Percentiles rank a stretch among this genome's conserved stretches.
Conservation (phyloP, 2,888 invertebrate species). For the Operophtera brumata region DNA sequence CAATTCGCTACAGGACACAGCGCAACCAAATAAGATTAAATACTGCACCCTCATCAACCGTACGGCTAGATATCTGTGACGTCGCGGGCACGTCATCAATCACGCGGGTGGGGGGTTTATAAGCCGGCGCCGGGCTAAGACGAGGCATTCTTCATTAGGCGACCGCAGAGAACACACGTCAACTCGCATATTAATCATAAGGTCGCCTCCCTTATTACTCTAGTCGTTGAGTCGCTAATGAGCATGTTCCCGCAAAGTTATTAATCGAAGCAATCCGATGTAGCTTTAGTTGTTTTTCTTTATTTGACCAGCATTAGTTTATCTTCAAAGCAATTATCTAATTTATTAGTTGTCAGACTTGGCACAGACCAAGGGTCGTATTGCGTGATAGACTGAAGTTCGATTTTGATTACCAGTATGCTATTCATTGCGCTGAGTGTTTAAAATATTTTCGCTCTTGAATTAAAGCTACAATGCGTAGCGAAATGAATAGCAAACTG, state of each 20-base stretch:
- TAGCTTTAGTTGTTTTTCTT: neutral
- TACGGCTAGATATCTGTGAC: constrained; percentile 50
- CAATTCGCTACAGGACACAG: constrained; percentile 26
- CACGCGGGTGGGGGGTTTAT: constrained; percentile 54
- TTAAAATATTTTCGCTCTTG: too few relatives aligned
- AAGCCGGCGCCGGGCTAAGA: constrained; percentile 46
- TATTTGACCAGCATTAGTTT: neutral
- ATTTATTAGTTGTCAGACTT: constrained; percentile 1
- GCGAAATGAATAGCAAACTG: too few relatives aligned
- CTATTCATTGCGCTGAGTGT: too few relatives aligned
- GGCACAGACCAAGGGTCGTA: too few relatives aligned
- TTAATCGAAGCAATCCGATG: constrained; percentile 35
- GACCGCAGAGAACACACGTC: constrained; percentile 52
- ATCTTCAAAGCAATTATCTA: neutral
- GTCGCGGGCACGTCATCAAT: constrained; percentile 67
- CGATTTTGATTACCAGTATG: too few relatives aligned
- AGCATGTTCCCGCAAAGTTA: constrained; percentile 32
- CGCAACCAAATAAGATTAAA: constrained; percentile 56
- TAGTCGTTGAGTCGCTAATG: constrained; percentile 45
- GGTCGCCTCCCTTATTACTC: constrained; percentile 44
- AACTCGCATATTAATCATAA: constrained; percentile 61
- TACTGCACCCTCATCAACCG: constrained; percentile 61
- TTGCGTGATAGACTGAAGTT: too few relatives aligned
- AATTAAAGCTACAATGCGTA: too few relatives aligned
- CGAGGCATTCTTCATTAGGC: constrained; percentile 65